Percentiles rank a stretch among this genome's conserved stretches.
Evolutionary conservation across 1,140 invertebrate genomes (phyloP).

Genomic region (Neuroterus valhalla): DNA sequence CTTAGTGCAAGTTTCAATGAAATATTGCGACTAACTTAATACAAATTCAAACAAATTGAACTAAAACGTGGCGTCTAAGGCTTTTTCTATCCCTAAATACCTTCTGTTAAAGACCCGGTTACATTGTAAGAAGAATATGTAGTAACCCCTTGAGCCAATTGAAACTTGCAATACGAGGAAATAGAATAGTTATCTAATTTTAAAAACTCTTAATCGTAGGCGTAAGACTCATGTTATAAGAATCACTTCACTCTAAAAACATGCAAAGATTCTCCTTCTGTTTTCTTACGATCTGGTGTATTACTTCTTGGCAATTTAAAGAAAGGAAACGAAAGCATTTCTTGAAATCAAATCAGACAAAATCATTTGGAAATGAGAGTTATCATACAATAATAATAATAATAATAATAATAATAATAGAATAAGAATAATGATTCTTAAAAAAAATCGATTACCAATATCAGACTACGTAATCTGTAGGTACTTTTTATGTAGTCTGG

Average conservation of each 20-base stretch:
- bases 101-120: conserved; percentile 49
- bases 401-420: too few species aligned
- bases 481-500: conserved; percentile 3
- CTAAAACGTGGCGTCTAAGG: conserved; percentile 9
- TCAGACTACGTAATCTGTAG: background rate
- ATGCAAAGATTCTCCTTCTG: conserved; percentile 24
- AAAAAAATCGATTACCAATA: background rate
- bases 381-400: too few species aligned
- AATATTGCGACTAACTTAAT: conserved; percentile 35
- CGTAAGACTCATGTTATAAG: conserved; percentile 45
- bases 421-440: background rate
- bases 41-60: conserved; percentile 25
- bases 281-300: background rate
- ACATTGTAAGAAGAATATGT: conserved; percentile 64
- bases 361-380: too few species aligned
- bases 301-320: background rate
- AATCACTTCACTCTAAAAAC: conserved; percentile 34
- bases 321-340: too few species aligned
- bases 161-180: conserved; percentile 27
- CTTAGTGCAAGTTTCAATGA: conserved; percentile 39
- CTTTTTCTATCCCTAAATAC: conserved; percentile 32
- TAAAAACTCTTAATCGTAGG: conserved; percentile 49
- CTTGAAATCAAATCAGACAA: too few species aligned
- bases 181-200: conserved; percentile 38
- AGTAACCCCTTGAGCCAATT: conserved; percentile 55